phyloP scores from a whole-genome alignment of 2,888 invertebrate genomes.

The Chrysotoxum bicinctum region DNA sequence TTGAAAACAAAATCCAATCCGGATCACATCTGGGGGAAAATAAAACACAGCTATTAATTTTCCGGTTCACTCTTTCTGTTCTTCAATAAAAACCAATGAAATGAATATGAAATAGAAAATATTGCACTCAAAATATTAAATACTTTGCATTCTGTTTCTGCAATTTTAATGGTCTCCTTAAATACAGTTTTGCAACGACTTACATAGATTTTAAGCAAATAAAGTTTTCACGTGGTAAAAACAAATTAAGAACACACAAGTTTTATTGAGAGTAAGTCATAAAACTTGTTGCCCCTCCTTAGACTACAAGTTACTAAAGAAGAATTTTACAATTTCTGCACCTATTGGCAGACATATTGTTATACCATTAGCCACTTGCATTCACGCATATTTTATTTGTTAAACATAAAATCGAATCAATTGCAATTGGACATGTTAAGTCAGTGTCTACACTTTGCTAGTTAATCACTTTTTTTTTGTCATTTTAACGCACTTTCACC shows the following conservation, averaged over 20 bases:
- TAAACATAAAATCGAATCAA: not conserved
- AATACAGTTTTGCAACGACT: not conserved
- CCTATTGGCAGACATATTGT: not conserved
- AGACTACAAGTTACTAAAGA: not conserved
- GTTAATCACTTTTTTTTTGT: not conserved
- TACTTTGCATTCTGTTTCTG: too few relatives aligned
- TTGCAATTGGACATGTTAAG: not conserved
- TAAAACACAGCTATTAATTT: too few relatives aligned
- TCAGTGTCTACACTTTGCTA: not conserved
- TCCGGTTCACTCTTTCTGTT: too few relatives aligned
- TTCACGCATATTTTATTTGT: not conserved
- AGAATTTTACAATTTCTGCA: slow-evolving; percentile 2
- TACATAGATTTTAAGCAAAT: not conserved
- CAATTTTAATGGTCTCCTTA: too few relatives aligned
- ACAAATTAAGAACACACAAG: not conserved
- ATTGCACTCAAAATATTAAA: too few relatives aligned
- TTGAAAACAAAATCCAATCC: too few relatives aligned
- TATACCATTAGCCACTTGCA: not conserved
- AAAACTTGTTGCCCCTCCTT: not conserved
- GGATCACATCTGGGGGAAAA: too few relatives aligned
- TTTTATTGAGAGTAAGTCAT: not conserved
- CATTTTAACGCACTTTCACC: slow-evolving; percentile 55
- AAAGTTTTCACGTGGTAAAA: not conserved
- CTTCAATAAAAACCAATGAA: too few relatives aligned
- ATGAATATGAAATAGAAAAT: too few relatives aligned